phyloP scores from a whole-genome alignment of 2,113 vertebrate species.

The Thunnus maccoyii region DNA sequence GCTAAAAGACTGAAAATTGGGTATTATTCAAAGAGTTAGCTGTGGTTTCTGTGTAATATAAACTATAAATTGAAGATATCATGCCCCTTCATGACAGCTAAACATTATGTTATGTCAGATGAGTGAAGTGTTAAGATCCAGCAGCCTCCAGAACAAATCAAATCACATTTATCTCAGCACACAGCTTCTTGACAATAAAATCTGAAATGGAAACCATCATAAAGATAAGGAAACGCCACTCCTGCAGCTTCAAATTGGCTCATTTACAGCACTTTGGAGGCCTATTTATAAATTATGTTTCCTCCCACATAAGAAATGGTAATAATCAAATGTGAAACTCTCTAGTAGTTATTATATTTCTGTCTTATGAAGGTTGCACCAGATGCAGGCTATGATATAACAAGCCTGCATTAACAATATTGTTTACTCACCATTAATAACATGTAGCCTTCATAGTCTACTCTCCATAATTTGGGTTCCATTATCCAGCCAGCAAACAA shows the following conservation, averaged over 20 bases:
- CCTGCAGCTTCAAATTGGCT: constrained; percentile 10
- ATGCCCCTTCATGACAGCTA: neutral
- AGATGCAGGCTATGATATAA: neutral
- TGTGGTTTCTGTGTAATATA: neutral
- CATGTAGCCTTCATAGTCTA: neutral
- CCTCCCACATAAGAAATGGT: neutral
- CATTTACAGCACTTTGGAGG: constrained; percentile 16
- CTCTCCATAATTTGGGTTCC: neutral
- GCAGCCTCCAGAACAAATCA: constrained; percentile 5
- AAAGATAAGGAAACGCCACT: neutral
- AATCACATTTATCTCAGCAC: constrained; percentile 5
- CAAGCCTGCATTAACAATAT: neutral
- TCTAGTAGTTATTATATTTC: neutral
- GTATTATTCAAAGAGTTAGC: neutral
- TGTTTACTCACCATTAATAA: neutral
- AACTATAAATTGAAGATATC: neutral
- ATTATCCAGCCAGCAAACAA: neutral
- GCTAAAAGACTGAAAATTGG: neutral
- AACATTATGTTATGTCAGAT: constrained; percentile 9
- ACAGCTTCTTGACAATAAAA: neutral
- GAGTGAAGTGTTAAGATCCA: neutral
- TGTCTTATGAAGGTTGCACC: constrained; percentile 1
- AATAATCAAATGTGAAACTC: neutral
- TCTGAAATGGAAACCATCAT: neutral
- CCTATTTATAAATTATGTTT: constrained; percentile 12